Base-by-base conservation (phyloP, 92 coral and sea anemone species). In the Anthopleura xanthogrammica region DNA sequence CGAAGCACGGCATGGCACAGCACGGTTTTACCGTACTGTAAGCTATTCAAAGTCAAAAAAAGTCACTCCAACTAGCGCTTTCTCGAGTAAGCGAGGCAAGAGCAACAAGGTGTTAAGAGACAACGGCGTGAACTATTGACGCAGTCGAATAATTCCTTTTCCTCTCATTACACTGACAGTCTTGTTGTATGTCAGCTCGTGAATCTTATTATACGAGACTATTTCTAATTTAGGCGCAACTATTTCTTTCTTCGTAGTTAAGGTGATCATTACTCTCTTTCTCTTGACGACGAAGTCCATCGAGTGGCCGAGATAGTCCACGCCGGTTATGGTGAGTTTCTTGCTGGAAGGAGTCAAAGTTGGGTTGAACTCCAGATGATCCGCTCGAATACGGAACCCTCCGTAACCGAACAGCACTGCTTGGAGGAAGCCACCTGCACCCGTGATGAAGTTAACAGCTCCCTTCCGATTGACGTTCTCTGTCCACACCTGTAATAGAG, bases 361-460 rank as follows among this genome's bases (percentile, higher is more conserved):
- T 10, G 93, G 95, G 79, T 91, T 89, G 41, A 93, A 93, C 10
- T 85, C 75, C 76, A 93, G 68, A 24, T 81, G 90, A 52, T 88
- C 81, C 9, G 76, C 79, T 29, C 86, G 80, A 57, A 93, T 74
- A 7, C 97, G 92, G 77, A 93, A 91, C 48, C 97, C 97, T 72
- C 97, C 97, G 50, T 93, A 93, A 52, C 97, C 97, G 76, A 86
- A 93, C 60, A 93, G 62, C 52, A 93, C 87, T 22, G 97, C 90
- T 80, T 93, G 97, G 16, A 93, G 83, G 75, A 93, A 93, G 0
- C 97, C 97, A 0, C 95, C 97, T 40, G 97, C 97, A 16, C 97
- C 97, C 9, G 97, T 93, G 66, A 93, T 93, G 71, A 93, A 93
- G 85, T 93, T 93, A 14, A 86, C 90, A 0, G 97, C 97, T 54